Base-by-base conservation (phyloP, 2,797 vertebrate species). In the Nannoperca obscura region DNA sequence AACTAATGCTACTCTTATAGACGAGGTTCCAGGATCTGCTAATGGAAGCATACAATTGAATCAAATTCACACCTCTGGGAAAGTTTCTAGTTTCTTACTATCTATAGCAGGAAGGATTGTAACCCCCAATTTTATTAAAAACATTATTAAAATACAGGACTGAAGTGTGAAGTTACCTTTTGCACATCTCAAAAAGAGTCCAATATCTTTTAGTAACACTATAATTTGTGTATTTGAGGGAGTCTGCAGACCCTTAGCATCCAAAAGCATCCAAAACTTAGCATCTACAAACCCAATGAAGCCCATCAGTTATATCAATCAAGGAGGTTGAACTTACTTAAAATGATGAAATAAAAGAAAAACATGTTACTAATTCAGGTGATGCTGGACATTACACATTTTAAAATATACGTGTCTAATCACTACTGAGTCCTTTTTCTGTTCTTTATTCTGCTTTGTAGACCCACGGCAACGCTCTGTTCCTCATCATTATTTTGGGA, bases 401-500 rank as follows among this genome's bases (percentile, higher is more conserved):
- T 13, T 5, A 52, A 50, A 14, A 42, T 10, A 50, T 50, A 10
- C 11, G 22, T n/a, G 9, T 60, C 27, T 32, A 22, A 57, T 66
- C 3, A 13, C 15, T 50, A 1, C 20, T 53, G 7, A 46, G 17
- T 36, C 20, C 24, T 71, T 7, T 59, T 30, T 79, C 22, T 72
- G 6, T 30, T 46, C 34, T 57, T 67, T 1, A 3, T 5, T 57
- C 36, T 74, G 20, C 9, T 63, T 75, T 82, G 27, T 57, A 96
- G 95, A 90, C 86, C 1, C 87, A 47, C 1, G 94, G 95, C 0
- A 95, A 91, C 0, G 95, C 86, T 52, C 63, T 95, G 42, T 10
- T 94, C 44, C 92, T 96, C 64, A 94, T 95, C 69, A 12, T 95
- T 22, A 88, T 95, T 84, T 86, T 97, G 90, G 97, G 96, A 24